These are phyloP conservation scores for Crocodylus rhombifer DNA, from an alignment of 2,797 vertebrate genomes.

Conservation along the genomic window DNA sequence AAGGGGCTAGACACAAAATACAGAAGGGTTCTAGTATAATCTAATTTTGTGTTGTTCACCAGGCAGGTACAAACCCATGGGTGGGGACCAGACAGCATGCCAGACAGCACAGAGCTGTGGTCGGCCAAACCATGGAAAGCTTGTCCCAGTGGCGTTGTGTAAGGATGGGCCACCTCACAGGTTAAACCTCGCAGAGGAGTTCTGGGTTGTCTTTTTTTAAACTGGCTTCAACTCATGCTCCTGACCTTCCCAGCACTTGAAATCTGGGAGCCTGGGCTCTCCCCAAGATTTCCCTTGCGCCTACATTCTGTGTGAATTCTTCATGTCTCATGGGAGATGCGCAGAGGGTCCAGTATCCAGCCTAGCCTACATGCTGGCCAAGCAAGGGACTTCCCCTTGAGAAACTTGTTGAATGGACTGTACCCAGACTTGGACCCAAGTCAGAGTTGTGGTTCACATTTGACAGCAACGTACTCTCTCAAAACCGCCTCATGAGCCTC, in stretches of 20 bases:
- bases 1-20: not conserved
- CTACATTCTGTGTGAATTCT: rapidly evolving
- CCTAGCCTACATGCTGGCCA: not conserved
- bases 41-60: not conserved
- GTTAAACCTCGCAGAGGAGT: not conserved
- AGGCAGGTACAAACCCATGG: not conserved
- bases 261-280: not conserved
- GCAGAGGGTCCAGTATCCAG: not conserved
- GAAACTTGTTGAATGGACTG: not conserved
- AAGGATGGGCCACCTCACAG: not conserved
- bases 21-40: not conserved
- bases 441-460: not conserved
- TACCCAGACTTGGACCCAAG: not conserved
- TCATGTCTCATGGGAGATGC: not conserved
- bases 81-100: not conserved
- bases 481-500: not conserved
- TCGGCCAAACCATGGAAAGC: not conserved
- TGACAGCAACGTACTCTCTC: not conserved
- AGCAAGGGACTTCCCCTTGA: not conserved
- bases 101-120: not conserved
- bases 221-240: not conserved
- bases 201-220: not conserved
- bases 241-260: not conserved
- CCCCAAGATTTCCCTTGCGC: not conserved
- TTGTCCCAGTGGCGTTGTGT: not conserved